Evolutionary conservation across 2,888 invertebrate genomes (phyloP), one percentile per base, ranked within the genome.

Genomic region (Hyposoter dolosus): DNA sequence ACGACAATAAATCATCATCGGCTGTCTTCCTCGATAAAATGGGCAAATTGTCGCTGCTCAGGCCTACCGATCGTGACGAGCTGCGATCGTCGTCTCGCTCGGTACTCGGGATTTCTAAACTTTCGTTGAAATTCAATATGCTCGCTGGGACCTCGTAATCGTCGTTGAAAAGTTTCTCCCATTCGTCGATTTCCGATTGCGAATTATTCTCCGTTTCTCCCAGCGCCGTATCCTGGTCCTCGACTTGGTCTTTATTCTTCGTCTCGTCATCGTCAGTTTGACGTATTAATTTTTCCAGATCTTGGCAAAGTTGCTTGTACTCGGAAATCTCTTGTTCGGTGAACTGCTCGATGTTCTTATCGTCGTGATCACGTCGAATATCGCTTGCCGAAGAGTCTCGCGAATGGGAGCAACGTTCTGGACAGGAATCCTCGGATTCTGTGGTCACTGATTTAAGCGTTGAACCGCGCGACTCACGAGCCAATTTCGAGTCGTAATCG

Each of bases 301-400:
- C 92, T 84, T 91, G 91, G 78, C 93, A 93, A n/a, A 93, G 88
- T 50, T 91, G 89, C 35, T 88, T 90, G 77, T 93, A 93, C 19
- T 92, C 90, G 9, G 90, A 91, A 15, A 93, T 89, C 80, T 93
- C 93, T 10, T 91, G 88, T 65, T 92, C 93, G 17, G 89, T 89
- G 17, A 89, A 83, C 63, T 87, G 88, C 68, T 66, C 75, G 72
- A 76, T 86, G 10, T 75, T 68, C 35, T 82, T 71, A 6, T 82
- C 45, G n/a, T 82, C 65, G 23, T 75, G 23, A 9, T 60, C 43
- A 35, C 17, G 32, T 10, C 17, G 40, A 32, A 40, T 3, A 6
- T 82, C 85, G 82, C 65, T 79, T 12, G 10, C 75, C 50, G 82
- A 66, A 7, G 80, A 80, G 5, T 47, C 19, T 0, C 71, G 75